Evolutionary conservation across 2,113 vertebrate species (phyloP), one percentile per base, ranked within the genome.

Genomic region (Solea senegalensis): DNA sequence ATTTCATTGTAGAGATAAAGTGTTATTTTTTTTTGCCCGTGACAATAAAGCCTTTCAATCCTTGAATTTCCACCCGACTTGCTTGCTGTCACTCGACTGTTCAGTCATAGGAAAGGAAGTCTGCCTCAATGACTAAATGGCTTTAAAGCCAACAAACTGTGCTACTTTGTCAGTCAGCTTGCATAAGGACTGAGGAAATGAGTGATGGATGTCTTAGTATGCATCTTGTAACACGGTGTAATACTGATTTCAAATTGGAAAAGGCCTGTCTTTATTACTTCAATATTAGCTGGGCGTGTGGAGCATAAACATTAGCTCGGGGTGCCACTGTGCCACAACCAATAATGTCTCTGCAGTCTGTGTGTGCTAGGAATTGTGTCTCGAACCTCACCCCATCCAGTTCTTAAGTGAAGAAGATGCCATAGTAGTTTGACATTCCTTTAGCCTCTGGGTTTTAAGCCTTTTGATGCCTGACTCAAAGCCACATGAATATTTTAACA

Each of bases 161-260:
- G 59, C 44, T 41, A 16, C 46, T 72, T 84, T 72, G 64, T 75
- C 58, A 83, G 65, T 78, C 80, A 67, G 60, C 63, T 82, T 50
- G 40, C 75, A 81, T 39, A 48, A 67, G 15, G 39, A 40, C 34
- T 14, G 8, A 46, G 11, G 50, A 46, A 63, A 59, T 16, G 48
- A 72, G 9, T 62, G 56, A 63, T 10, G 43, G 58, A 83, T 78
- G 66, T 81, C 74, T 81, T 77, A 69, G 81, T 81, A 86, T 86
- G 82, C 80, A 73, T 80, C 72, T 76, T 80, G 78, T 82, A 85
- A 85, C 70, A 78, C 34, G 0, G 28, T 74, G 76, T 87, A 80
- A 85, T 78, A 67, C 59, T 72, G 65, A 80, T 74, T 85, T 77
- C 26, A 90, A 90, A 88, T 78, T 82, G 74, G 71, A 80, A 83